Base-by-base conservation (phyloP, 2,113 vertebrate species). In the Zeus faber region DNA sequence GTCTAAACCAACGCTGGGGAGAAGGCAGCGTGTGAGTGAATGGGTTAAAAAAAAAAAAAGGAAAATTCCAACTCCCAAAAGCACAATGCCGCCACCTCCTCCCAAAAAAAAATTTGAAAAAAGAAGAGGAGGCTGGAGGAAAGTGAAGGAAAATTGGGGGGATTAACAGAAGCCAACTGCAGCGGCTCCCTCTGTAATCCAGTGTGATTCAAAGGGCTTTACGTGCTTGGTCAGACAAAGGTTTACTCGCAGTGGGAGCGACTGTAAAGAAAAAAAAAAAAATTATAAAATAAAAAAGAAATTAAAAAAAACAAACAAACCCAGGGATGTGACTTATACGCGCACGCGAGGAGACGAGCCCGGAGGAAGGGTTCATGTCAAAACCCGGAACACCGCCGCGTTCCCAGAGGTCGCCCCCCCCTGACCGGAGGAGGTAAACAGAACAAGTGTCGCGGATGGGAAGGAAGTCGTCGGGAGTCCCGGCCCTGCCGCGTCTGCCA, bases 371-470 rank as follows among this genome's bases (percentile, higher is more conserved):
- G 82, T 73, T 49, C 21, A 22, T 52, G 74, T 49, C 22, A 22
- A 14, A 49, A 47, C 46, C 35, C 10, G 66, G 54, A 75, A 26
- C 14, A 64, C 52, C 39, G 65, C 46, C 59, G 67, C 48, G 25
- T 76, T 78, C 62, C 76, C 77, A 75, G 74, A 67, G 76, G 11
- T 63, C 71, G 56, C 51, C 6, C 22, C n/a, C n/a, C n/a, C n/a
- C n/a, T n/a, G n/a, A n/a, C n/a, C n/a, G n/a, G n/a, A n/a, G n/a
- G n/a, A n/a, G n/a, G n/a, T n/a, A n/a, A n/a, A n/a, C n/a, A n/a
- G n/a, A n/a, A n/a, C n/a, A n/a, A n/a, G n/a, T n/a, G n/a, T n/a
- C n/a, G n/a, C n/a, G n/a, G n/a, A n/a, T n/a, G n/a, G n/a, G n/a
- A n/a, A n/a, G n/a, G n/a, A n/a, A n/a, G n/a, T n/a, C n/a, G n/a